A percentile compares a stretch with the other conserved stretches of the same genome.
Conservation (phyloP, 2,888 invertebrate species). For the Microctonus hyperodae region DNA sequence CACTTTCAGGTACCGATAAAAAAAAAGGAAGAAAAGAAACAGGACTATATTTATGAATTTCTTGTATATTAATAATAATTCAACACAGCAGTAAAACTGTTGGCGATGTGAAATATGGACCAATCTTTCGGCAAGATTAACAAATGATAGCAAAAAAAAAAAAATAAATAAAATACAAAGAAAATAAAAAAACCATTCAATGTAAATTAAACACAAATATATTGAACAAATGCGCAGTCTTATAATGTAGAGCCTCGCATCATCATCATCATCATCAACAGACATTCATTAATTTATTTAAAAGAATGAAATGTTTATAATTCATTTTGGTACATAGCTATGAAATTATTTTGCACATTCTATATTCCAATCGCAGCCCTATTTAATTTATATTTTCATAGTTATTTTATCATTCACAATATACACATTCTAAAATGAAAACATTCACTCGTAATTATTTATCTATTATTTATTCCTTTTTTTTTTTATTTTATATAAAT, state of each 20-base stretch:
- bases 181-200: conserved; percentile 19
- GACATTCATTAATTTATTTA: conserved; percentile 15
- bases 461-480: neutral
- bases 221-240: conserved; percentile 61
- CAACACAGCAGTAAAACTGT: conserved; percentile 10
- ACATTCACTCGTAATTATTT: conserved; percentile 4
- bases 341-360: conserved; percentile 21
- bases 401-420: conserved; percentile 6
- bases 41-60: conserved; percentile 29
- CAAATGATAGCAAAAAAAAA: conserved; percentile 22
- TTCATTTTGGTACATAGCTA: conserved; percentile 42
- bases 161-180: neutral
- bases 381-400: conserved; percentile 2
- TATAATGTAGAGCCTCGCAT: conserved; percentile 48
- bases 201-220: conserved; percentile 49
- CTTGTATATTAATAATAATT: conserved; percentile 1
- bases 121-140: conserved; percentile 8
- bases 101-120: conserved; percentile 28
- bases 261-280: conserved; percentile 17
- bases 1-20: conserved; percentile 56
- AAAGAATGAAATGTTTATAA: too few species aligned
- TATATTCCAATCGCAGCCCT: neutral
- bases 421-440: neutral
- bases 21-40: conserved; percentile 19
- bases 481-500: conserved; percentile 21